Base-by-base conservation (phyloP, 1,140 invertebrate genomes). In the Hylaeus volcanicus region DNA sequence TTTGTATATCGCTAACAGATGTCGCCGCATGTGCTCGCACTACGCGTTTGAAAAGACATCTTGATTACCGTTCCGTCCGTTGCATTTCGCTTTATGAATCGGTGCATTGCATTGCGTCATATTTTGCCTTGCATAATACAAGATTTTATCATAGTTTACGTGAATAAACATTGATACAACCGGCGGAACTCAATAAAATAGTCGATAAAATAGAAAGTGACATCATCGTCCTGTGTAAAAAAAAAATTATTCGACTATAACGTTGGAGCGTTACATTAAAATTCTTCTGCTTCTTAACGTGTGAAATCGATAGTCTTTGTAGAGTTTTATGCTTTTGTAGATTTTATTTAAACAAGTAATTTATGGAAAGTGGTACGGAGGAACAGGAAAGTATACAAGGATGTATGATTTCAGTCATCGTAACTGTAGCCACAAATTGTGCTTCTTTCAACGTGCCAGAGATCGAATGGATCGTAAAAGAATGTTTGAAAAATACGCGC, bases 161-260 rank as follows among this genome's bases (percentile, higher is more conserved):
- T 64, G 26, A 73, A 79, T 79, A 66, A 66, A 65, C 39, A 65
- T 58, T 60, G 64, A 58, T 48, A n/a, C 51, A 43, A 74, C 26
- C 43, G 53, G 14, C 3, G 53, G 9, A 58, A 55, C 3, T n/a
- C 14, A 9, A 53, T 37, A 26, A 14, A 55, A n/a, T 37, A 9
- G 77, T 55, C 61, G 77, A 15, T 79, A 79, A 79, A 48, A 74
- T 11, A 79, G 77, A 51, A 41, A 79, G 5, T 64, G 71, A 74
- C 45, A 56, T 41, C 58, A 64, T 64, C 76, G 12, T 63, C 4
- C 11, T 5, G n/a, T 5, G 12, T 53, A 64, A 64, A 70, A 39
- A 39, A 43, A 71, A 63, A 4, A 9, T 0, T 41, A 8, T 1
- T 41, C 14, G 26, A 26, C 26, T 26, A 26, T 26, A 26, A 26